Evolutionary conservation across 2,888 invertebrate genomes (phyloP), one percentile per base, ranked within the genome.

Genomic region (Cyclophora albipunctata): DNA sequence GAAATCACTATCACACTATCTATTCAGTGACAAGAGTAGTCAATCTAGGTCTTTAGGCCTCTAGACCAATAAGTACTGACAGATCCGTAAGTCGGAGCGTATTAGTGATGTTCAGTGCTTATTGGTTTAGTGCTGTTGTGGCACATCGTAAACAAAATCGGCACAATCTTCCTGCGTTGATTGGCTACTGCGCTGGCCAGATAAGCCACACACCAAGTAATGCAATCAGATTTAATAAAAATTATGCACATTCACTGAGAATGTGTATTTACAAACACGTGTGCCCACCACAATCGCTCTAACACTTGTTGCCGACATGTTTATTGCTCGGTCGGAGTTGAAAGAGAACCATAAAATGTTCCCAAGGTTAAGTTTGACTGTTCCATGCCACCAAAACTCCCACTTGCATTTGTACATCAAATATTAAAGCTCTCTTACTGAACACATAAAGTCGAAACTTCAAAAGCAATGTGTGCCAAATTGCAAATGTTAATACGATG

Each of bases 331-430:
- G 65, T 64, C 64, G 66, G 66, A 70, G 66, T 72, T 70, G 73
- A 73, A 70, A 73, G 69, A 67, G 64, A 69, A 70, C 78, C 78
- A 74, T 82, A 81, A 83, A 83, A 70, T 60, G 67, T 63, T 76
- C 54, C 67, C 81, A 84, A 84, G 84, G 85, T 81, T 76, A 80
- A 71, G 63, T 81, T 76, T 81, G 78, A 83, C 81, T 84, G 82
- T 83, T 81, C 63, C 64, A 64, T 69, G 67, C 63, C 54, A 58
- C 46, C 51, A 58, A 48, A 50, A 46, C 46, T 46, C 42, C 41
- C 20, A 49, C 7, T 34, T 41, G 34, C 40, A 40, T 5, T 35
- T 35, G 4, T 40, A 2, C 1, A 34, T 41, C 49, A 41, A 44
- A 40, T n/a, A 20, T 20, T 20, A 20, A 20, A 20, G 20, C 20